Conservation (phyloP, 2,888 invertebrate species). For the Eristalis arbustorum region DNA sequence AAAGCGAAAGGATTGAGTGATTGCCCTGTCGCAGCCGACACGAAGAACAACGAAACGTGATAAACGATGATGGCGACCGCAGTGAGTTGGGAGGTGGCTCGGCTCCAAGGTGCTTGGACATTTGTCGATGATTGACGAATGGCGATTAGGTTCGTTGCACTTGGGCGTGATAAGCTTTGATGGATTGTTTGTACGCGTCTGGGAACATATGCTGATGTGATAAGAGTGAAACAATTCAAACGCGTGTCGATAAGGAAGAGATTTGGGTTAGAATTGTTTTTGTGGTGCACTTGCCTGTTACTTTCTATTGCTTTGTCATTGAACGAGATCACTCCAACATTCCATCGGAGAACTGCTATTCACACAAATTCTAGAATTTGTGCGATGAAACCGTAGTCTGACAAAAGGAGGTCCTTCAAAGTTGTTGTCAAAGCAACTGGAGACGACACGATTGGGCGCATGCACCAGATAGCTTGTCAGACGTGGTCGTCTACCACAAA, state of each 20-base stretch:
- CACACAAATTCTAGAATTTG: too few species aligned
- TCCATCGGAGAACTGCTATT: too few species aligned
- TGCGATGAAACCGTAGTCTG: too few species aligned
- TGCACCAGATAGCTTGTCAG: too few species aligned
- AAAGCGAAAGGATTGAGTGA: constrained; percentile 25
- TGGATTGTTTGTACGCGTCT: constrained; percentile 28
- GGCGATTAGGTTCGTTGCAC: constrained; percentile 41
- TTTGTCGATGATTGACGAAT: constrained; percentile 23
- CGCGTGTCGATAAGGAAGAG: not conserved
- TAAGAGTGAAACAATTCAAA: not conserved
- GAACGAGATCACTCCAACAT: too few species aligned
- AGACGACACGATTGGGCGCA: too few species aligned
- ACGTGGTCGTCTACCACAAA: too few species aligned
- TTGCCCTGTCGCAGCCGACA: not conserved
- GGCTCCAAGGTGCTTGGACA: not conserved
- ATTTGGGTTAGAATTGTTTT: not conserved
- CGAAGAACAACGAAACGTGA: too few species aligned
- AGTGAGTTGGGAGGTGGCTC: not conserved
- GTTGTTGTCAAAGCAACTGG: too few species aligned
- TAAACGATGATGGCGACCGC: not conserved
- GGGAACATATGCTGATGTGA: not conserved
- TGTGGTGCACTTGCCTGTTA: too few species aligned
- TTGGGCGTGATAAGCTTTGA: constrained; percentile 35
- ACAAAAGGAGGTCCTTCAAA: too few species aligned
- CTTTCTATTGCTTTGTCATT: too few species aligned